A percentile compares a stretch with the other conserved stretches of the same genome.
phyloP scores from a whole-genome alignment of 2,797 vertebrate genomes.

The Peromyscus attwateri region DNA sequence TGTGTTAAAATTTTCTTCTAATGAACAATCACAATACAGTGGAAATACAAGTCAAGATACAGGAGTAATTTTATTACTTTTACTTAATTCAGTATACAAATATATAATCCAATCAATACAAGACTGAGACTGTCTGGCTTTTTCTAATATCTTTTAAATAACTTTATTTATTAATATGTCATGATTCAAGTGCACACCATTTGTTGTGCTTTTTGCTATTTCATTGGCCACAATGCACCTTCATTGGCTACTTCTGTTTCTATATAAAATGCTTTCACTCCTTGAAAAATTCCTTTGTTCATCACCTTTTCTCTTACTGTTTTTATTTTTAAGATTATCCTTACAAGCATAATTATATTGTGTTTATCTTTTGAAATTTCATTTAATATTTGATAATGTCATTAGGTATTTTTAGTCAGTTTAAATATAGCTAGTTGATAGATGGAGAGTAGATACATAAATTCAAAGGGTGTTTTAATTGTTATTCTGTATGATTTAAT shows the following conservation, averaged over 20 bases:
- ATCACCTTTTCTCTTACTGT: background rate
- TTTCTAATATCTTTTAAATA: background rate
- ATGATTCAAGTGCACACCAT: background rate
- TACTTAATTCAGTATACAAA: background rate
- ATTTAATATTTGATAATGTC: background rate
- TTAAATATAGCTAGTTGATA: background rate
- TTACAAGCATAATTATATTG: background rate
- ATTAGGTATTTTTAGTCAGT: background rate
- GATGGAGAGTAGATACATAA: background rate
- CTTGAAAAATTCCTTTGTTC: background rate
- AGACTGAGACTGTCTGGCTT: background rate
- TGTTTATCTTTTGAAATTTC: background rate
- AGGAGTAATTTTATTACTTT: background rate
- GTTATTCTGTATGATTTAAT: background rate
- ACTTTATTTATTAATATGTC: background rate
- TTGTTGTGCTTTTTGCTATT: background rate
- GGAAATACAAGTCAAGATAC: background rate
- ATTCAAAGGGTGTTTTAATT: background rate
- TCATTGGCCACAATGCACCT: background rate
- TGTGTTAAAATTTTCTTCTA: background rate
- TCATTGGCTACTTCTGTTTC: background rate
- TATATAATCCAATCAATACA: background rate
- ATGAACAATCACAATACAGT: background rate
- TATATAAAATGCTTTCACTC: background rate
- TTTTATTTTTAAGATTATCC: background rate